These are phyloP conservation scores for Exocentrus adspersus DNA, from an alignment of 2,888 invertebrate genomes.

Conservation along the genomic window DNA sequence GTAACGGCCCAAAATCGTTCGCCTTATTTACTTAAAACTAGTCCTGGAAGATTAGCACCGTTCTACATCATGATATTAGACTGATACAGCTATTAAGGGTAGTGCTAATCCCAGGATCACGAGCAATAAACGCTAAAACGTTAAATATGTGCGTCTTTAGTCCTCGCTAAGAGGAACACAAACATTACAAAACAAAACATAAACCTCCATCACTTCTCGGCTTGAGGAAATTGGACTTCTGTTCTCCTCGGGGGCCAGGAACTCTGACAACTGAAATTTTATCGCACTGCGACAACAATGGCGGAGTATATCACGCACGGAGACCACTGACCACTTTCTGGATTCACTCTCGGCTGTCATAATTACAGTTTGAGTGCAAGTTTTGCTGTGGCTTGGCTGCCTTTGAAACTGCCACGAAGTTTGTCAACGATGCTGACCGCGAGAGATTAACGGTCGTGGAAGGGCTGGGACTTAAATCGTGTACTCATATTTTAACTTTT, in stretches of 20 bases:
- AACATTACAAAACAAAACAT: constrained; percentile 30
- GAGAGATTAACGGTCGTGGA: too few relatives aligned
- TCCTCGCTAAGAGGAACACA: constrained; percentile 21
- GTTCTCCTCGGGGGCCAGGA: constrained; percentile 37
- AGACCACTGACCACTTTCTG: constrained; percentile 27
- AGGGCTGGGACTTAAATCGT: too few relatives aligned
- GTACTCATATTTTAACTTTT: too few relatives aligned
- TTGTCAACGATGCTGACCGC: too few relatives aligned
- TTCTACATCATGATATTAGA: constrained; percentile 35
- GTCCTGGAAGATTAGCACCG: constrained; percentile 25
- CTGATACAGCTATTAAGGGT: constrained; percentile 36
- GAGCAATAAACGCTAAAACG: constrained; percentile 33
- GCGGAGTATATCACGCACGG: constrained; percentile 4
- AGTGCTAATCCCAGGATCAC: constrained; percentile 34
- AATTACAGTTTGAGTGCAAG: constrained; percentile 4
- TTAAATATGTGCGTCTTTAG: constrained; percentile 24
- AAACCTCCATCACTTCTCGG: constrained; percentile 33
- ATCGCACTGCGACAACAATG: constrained; percentile 28
- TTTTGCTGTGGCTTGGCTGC: neutral
- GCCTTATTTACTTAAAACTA: constrained; percentile 28
- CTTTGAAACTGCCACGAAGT: neutral
- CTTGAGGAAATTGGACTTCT: constrained; percentile 41
- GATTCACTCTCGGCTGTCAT: constrained; percentile 30
- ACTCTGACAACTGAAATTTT: constrained; percentile 17
- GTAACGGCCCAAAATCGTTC: constrained; percentile 20